These are phyloP conservation scores for Drosophila eugracilis DNA, from an alignment of 1,140 invertebrate genomes.

Conservation along the genomic window DNA sequence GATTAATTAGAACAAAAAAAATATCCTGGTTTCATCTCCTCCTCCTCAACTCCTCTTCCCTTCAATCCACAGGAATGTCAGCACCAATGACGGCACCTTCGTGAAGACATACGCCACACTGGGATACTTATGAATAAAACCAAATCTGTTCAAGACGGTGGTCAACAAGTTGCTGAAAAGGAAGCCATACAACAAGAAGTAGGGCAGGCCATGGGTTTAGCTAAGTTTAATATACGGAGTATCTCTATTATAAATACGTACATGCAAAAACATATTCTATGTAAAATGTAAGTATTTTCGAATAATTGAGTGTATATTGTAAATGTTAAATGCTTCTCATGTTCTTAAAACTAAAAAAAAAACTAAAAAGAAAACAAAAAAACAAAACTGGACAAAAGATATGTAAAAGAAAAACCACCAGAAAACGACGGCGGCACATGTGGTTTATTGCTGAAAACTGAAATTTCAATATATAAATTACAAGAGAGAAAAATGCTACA, in stretches of 20 bases:
- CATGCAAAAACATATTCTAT: constrained; percentile 28
- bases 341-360: constrained; percentile 28
- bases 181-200: constrained; percentile 62
- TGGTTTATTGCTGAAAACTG: constrained; percentile 38
- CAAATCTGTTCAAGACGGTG: constrained; percentile 66
- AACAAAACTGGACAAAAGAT: too few species aligned
- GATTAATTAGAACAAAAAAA: too few species aligned
- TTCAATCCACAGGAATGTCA: constrained; percentile 88
- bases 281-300: constrained; percentile 37
- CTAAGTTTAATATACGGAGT: constrained; percentile 14
- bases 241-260: constrained; percentile 22
- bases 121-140: constrained; percentile 91
- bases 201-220: constrained; percentile 31
- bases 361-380: too few species aligned
- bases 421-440: constrained; percentile 11
- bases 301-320: constrained; percentile 46
- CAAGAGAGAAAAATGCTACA: not conserved
- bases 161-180: constrained; percentile 65
- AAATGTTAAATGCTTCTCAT: constrained; percentile 45
- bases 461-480: constrained; percentile 19
- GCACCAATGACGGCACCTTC: constrained; percentile 93
- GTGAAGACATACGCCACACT: constrained; percentile 95
- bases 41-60: not conserved
- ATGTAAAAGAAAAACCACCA: too few species aligned
- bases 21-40: too few species aligned